Evolutionary conservation across 2,113 vertebrate species (phyloP).

Genomic region (Todiramphus saurophagus): DNA sequence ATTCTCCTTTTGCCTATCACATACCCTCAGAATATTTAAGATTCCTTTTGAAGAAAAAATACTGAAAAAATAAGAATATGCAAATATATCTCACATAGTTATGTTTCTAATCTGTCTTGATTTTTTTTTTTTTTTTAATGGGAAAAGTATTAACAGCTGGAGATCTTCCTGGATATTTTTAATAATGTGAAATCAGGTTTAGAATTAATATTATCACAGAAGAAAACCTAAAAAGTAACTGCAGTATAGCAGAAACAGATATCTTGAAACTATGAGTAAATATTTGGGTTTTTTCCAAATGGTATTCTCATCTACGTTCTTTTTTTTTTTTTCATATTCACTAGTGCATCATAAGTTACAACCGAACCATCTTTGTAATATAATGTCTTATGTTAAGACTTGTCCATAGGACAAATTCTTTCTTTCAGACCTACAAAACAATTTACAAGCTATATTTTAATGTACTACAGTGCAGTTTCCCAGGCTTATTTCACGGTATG

Average conservation of each 20-base stretch:
- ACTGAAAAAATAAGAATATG: neutral
- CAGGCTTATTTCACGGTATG: neutral
- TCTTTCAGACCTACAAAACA: neutral
- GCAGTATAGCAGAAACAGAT: neutral
- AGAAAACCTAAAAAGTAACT: neutral
- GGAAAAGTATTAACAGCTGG: neutral
- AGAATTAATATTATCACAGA: neutral
- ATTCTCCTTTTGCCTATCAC: neutral
- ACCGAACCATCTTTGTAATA: neutral
- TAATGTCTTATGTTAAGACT: neutral
- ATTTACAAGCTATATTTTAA: neutral
- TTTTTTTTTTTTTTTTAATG: neutral
- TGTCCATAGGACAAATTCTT: neutral
- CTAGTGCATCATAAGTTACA: neutral
- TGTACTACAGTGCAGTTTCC: neutral
- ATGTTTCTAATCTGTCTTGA: neutral
- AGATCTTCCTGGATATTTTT: slow-evolving; percentile 7
- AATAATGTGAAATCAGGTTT: neutral
- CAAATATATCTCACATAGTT: neutral
- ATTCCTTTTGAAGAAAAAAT: neutral
- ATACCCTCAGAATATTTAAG: neutral
- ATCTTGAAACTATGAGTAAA: neutral
- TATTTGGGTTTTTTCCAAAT: neutral
- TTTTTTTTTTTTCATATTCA: neutral
- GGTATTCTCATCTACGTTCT: neutral